Evolutionary conservation across 30 jellyfish, hydroid and myxozoan species (phyloP).

Genomic region (Aurelia coerulea): DNA sequence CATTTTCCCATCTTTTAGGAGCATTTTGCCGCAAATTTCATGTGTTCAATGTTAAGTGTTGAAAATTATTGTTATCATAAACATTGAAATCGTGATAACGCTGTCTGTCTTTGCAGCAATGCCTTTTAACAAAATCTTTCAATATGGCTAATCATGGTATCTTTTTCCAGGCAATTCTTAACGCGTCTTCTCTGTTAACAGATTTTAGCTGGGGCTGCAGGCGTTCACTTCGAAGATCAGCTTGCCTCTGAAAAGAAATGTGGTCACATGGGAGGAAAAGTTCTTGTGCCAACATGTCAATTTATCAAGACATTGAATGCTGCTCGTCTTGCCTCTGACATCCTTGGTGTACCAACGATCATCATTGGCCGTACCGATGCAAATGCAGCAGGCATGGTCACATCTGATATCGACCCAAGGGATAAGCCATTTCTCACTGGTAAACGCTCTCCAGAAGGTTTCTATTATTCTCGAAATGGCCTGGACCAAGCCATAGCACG

Average conservation of each 20-base stretch:
- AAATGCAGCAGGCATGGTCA: slow-evolving; percentile 93
- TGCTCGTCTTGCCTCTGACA: slow-evolving; percentile 95
- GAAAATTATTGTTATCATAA: too few species aligned
- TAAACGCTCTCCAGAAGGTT: slow-evolving; percentile 96
- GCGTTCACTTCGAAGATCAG: slow-evolving; percentile 97
- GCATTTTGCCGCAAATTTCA: too few species aligned
- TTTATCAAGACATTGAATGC: slow-evolving; percentile 94
- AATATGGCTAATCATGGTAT: too few species aligned
- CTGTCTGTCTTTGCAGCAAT: too few species aligned
- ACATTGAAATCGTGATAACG: too few species aligned
- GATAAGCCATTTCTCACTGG: slow-evolving; percentile 91
- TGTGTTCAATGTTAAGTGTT: too few species aligned
- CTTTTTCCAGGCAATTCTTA: neutral
- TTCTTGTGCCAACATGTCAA: slow-evolving; percentile 95
- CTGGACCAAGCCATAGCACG: slow-evolving; percentile 90
- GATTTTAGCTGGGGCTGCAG: slow-evolving; percentile 98
- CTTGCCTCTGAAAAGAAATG: slow-evolving; percentile 97
- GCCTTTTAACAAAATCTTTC: too few species aligned
- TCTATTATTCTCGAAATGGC: slow-evolving; percentile 69
- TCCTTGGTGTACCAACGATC: slow-evolving; percentile 76
- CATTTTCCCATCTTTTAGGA: too few species aligned
- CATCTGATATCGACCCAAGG: slow-evolving; percentile 85
- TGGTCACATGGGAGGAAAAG: slow-evolving; percentile 99
- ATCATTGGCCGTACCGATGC: slow-evolving; percentile 97
- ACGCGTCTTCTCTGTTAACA: neutral